Conservation (phyloP, 2,888 invertebrate species). For the Mesorhabditis spiculigera region DNA sequence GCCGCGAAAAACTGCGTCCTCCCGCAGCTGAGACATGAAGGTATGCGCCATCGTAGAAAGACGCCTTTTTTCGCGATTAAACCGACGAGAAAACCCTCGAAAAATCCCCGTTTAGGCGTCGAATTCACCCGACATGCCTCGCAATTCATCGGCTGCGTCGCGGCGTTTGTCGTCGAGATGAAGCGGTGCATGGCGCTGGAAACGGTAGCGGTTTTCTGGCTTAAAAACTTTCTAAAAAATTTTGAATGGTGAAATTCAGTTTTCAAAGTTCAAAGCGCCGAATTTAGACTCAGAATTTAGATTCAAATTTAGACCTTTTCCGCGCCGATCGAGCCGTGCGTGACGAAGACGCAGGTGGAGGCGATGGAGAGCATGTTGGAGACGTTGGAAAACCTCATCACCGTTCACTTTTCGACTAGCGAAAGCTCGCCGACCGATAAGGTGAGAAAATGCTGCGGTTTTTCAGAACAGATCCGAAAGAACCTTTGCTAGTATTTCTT, state of each 20-base stretch:
- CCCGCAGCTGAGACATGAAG: slow-evolving; percentile 55
- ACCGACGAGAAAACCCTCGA: neutral
- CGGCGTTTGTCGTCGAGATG: slow-evolving; percentile 54
- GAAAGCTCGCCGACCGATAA: slow-evolving; percentile 51
- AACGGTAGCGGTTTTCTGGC: slow-evolving; percentile 1
- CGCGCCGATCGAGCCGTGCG: slow-evolving; percentile 39
- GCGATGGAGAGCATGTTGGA: slow-evolving; percentile 53
- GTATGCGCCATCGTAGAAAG: slow-evolving; percentile 13
- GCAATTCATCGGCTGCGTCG: slow-evolving; percentile 57
- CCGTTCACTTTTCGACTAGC: slow-evolving; percentile 57
- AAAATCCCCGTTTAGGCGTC: slow-evolving; percentile 27
- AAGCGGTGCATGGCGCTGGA: slow-evolving; percentile 52
- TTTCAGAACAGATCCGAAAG: too few species aligned
- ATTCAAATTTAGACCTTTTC: slow-evolving; percentile 24
- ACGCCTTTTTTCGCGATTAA: neutral
- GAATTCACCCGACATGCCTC: slow-evolving; percentile 56
- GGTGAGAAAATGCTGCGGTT: slow-evolving; percentile 18
- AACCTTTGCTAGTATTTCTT: too few species aligned
- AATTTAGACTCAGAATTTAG: too few species aligned
- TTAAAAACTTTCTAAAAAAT: too few species aligned
- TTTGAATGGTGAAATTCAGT: too few species aligned
- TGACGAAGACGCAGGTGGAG: slow-evolving; percentile 35
- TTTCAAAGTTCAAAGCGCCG: too few species aligned
- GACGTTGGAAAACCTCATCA: slow-evolving; percentile 54
- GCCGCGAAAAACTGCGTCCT: slow-evolving; percentile 54